Evolutionary conservation across 2,888 invertebrate genomes (phyloP), one percentile per base, ranked within the genome.

Genomic region (Cheiracanthium punctorium): DNA sequence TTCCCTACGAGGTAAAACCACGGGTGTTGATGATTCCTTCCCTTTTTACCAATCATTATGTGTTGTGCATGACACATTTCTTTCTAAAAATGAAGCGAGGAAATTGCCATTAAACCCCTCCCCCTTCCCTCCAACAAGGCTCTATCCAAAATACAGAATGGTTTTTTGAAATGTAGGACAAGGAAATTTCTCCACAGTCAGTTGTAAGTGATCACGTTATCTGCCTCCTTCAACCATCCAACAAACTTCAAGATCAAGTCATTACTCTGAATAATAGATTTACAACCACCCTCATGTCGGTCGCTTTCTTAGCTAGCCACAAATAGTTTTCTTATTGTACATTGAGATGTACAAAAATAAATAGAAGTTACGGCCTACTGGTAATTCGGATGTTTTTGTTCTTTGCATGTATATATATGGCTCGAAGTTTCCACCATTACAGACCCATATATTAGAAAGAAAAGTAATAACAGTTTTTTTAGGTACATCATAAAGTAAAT

Each of bases 261-360:
- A 75, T 85, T 85, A 85, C 74, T 58, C 70, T 85, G 76, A 85
- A 85, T 85, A 85, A 85, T 85, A 79, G 80, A 85, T 85, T 85
- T 84, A 84, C 79, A 58, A 75, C 82, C 77, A 17, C 58, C 72
- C 70, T 76, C 70, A 81, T 70, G 73, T 69, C 58, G 29, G 52
- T 58, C 69, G 8, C 71, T 29, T 43, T 43, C 24, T 33, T 52
- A 28, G 30, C 20, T 14, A 69, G 43, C 76, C 24, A 67, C 52
- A 67, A 73, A 81, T 81, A 73, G 80, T 67, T 75, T 70, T 73
- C 75, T 75, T 82, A 82, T 82, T 82, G 75, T 82, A 74, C 52
- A 67, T 20, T 29, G 48, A 43, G 80, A 30, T 32, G 48, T 37
- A 72, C 77, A 82, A 82, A 64, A 82, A 79, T 77, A 84, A 84